Conservation (phyloP, 2,113 vertebrate genomes). For the Nothoprocta perdicaria region DNA sequence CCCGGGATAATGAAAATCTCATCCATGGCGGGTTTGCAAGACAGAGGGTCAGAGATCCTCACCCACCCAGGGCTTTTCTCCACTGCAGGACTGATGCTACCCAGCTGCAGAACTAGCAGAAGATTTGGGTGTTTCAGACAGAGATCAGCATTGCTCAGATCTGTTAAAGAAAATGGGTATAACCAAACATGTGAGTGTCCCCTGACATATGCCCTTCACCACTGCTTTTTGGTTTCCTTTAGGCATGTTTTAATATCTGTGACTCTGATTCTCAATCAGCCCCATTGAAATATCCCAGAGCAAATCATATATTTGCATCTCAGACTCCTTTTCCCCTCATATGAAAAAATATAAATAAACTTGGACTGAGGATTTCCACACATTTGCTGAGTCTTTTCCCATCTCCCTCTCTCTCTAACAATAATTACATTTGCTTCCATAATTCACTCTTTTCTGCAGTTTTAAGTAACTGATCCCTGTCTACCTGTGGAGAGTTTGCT, state of each 20-base stretch:
- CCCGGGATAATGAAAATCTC: background rate
- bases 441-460: background rate
- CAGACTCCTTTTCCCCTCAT: background rate
- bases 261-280: background rate
- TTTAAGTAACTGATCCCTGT: background rate
- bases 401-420: background rate
- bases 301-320: background rate
- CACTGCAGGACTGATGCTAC: accelerated
- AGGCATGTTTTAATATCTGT: background rate
- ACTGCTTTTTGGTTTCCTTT: background rate
- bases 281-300: background rate
- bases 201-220: background rate
- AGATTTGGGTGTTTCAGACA: background rate
- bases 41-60: background rate
- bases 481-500: background rate
- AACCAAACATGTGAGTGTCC: background rate
- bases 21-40: background rate
- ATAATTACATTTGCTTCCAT: background rate
- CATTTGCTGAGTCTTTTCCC: background rate
- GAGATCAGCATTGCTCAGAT: accelerated
- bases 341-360: background rate
- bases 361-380: background rate
- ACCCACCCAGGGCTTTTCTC: background rate
- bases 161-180: background rate
- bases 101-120: accelerated